A percentile compares a stretch with the other conserved stretches of the same genome.
phyloP scores from a whole-genome alignment of 2,888 invertebrate species.

The Drosophila kanekoi region DNA sequence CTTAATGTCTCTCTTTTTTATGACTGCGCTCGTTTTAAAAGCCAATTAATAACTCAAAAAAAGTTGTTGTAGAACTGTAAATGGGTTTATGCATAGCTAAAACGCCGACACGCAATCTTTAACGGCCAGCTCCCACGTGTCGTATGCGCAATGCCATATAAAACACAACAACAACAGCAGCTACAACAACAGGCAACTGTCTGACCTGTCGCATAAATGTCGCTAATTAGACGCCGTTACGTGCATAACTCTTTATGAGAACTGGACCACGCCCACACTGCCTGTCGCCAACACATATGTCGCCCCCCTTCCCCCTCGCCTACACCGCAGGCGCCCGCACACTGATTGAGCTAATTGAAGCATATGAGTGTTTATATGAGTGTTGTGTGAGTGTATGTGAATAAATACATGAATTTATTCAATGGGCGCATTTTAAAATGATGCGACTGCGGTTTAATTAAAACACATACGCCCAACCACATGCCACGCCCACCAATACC shows the following conservation, averaged over 20 bases:
- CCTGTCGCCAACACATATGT: background rate
- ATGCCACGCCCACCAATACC: constrained; percentile 23
- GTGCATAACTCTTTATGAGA: constrained; percentile 31
- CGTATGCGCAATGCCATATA: constrained; percentile 53
- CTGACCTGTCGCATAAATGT: constrained; percentile 47
- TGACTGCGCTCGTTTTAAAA: background rate
- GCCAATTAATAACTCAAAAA: constrained; percentile 1
- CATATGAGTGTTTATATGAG: constrained; percentile 18
- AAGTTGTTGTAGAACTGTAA: background rate
- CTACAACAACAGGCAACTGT: constrained; percentile 12
- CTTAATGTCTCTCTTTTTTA: too few species aligned
- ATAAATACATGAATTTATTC: constrained; percentile 11
- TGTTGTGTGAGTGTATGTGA: background rate
- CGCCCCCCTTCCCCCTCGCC: background rate
- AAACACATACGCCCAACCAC: constrained; percentile 20
- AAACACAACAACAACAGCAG: background rate
- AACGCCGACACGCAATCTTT: constrained; percentile 45
- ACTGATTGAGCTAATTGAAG: constrained; percentile 54
- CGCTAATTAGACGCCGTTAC: constrained; percentile 65
- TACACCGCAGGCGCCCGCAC: constrained; percentile 5
- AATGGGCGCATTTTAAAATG: constrained; percentile 21
- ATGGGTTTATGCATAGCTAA: constrained; percentile 14
- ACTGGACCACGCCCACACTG: constrained; percentile 46
- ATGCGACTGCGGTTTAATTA: constrained; percentile 66
- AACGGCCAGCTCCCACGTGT: constrained; percentile 39